phyloP scores from a whole-genome alignment of 2,888 invertebrate genomes.

The Anarsia innoxiella region DNA sequence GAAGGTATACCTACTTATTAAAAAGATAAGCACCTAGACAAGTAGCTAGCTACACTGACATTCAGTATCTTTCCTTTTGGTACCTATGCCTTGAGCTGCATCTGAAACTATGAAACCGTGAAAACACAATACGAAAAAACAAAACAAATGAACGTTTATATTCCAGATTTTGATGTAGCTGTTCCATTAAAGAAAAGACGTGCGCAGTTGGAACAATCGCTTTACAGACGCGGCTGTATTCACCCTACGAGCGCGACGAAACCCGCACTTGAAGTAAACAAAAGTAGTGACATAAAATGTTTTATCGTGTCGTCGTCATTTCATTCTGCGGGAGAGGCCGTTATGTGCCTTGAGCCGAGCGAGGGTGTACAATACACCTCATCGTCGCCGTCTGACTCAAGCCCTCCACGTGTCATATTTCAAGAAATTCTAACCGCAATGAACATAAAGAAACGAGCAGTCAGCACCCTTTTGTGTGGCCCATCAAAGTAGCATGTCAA shows the following conservation, averaged over 20 bases:
- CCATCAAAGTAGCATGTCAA: conserved; percentile 20
- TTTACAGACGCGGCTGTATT: conserved; percentile 2
- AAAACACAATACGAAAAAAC: background rate
- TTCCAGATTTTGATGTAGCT: background rate
- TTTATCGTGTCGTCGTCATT: conserved; percentile 45
- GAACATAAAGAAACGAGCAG: conserved; percentile 49
- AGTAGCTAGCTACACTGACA: no score
- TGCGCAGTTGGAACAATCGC: conserved; percentile 2
- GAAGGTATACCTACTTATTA: no score
- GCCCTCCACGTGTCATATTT: conserved; percentile 51
- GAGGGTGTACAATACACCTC: conserved; percentile 27
- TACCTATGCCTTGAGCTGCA: no score
- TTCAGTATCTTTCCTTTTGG: no score
- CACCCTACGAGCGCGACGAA: conserved; percentile 15
- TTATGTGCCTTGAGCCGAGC: conserved; percentile 24
- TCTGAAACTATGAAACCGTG: no score
- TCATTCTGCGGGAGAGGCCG: conserved; percentile 26
- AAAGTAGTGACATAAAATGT: conserved; percentile 59
- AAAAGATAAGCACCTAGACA: no score
- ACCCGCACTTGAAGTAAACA: conserved; percentile 52
- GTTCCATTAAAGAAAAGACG: conserved; percentile 5
- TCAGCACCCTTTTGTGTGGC: conserved; percentile 22
- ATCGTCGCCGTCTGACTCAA: conserved; percentile 19
- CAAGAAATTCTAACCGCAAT: conserved; percentile 43
- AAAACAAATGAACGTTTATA: background rate